A percentile compares a stretch with the other conserved stretches of the same genome.
phyloP scores from a whole-genome alignment of 1,140 invertebrate genomes.

The Pogonomyrmex barbatus region DNA sequence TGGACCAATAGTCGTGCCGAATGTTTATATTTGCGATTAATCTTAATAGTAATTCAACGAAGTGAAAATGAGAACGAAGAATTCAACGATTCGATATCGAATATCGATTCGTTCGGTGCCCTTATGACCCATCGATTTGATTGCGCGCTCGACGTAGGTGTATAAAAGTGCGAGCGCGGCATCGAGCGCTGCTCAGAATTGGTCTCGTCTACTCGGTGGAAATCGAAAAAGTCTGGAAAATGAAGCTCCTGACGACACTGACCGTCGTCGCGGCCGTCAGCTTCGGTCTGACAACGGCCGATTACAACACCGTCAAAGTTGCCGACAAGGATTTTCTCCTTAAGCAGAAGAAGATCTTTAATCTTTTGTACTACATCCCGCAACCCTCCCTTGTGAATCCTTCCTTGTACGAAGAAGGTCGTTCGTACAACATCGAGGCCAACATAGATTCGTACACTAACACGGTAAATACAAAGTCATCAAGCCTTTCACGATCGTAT shows the following conservation, averaged over 20 bases:
- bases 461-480: slow-evolving; percentile 71
- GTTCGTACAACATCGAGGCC: slow-evolving; percentile 86
- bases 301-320: slow-evolving; percentile 70
- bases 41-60: background rate
- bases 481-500: background rate
- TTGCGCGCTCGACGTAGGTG: slow-evolving; percentile 40
- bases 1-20: background rate
- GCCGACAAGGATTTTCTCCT: slow-evolving; percentile 86
- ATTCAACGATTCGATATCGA: background rate
- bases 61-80: background rate
- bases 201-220: background rate
- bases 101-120: background rate
- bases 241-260: slow-evolving; percentile 80
- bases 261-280: slow-evolving; percentile 72
- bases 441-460: slow-evolving; percentile 85
- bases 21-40: background rate
- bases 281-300: slow-evolving; percentile 59
- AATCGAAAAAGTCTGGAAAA: slow-evolving; percentile 24
- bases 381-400: slow-evolving; percentile 86
- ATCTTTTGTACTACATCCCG: slow-evolving; percentile 88
- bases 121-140: slow-evolving; percentile 54
- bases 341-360: slow-evolving; percentile 88
- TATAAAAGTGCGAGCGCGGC: slow-evolving; percentile 49
- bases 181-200: slow-evolving; percentile 26
- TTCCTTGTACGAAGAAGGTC: slow-evolving; percentile 86